phyloP scores from a whole-genome alignment of 2,888 invertebrate genomes.

The Drosophila aldrichi region DNA sequence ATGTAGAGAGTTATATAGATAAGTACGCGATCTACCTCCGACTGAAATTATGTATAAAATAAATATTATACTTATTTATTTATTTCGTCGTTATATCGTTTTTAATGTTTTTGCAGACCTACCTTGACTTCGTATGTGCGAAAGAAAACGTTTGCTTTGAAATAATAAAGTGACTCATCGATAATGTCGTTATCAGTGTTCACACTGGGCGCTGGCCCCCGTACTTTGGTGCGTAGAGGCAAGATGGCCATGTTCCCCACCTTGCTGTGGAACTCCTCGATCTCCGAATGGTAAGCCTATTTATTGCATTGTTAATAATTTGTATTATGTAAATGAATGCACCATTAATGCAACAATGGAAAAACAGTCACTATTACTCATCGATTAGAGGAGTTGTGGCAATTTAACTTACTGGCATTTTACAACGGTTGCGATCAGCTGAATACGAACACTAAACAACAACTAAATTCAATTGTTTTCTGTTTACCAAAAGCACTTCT shows the following conservation, averaged over 20 bases:
- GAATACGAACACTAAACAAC: conserved; percentile 31
- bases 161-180: conserved; percentile 98
- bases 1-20: conserved; percentile 99
- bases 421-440: conserved; percentile 31
- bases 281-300: conserved; percentile 97
- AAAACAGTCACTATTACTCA: conserved; percentile 19
- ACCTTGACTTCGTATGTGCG: conserved; percentile 99
- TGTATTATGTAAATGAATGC: background rate
- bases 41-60: conserved; percentile 86
- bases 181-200: conserved; percentile 94
- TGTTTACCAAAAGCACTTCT: conserved; percentile 36
- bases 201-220: conserved; percentile 95
- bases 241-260: conserved; percentile 97
- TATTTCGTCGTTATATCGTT: background rate
- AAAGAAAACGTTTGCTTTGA: conserved; percentile 99
- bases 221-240: conserved; percentile 94
- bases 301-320: conserved; percentile 79
- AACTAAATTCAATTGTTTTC: conserved; percentile 25
- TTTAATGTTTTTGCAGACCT: conserved; percentile 42
- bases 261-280: conserved; percentile 89
- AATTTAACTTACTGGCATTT: conserved; percentile 46
- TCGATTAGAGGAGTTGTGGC: background rate
- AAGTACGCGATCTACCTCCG: conserved; percentile 97
- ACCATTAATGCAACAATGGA: background rate
- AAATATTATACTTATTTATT: background rate